These are phyloP conservation scores for Syrrhaptes paradoxus DNA, from an alignment of 2,113 vertebrate genomes.

Conservation along the genomic window DNA sequence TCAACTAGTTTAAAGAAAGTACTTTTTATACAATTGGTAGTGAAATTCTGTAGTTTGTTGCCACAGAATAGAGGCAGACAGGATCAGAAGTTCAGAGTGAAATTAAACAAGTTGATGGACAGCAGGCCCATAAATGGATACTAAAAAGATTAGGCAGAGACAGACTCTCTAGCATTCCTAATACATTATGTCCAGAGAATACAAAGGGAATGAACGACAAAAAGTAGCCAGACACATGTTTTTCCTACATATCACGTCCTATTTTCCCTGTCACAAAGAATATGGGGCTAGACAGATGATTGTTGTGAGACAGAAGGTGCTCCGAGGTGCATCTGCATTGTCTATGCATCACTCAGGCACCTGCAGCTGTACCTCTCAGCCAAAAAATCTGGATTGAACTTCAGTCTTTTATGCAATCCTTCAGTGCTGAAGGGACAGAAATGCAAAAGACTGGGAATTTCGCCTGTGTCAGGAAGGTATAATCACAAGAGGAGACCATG, in stretches of 20 bases:
- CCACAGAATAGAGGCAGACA: neutral
- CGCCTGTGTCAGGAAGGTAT: neutral
- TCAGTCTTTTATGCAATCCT: neutral
- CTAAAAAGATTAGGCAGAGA: slow-evolving; percentile 34
- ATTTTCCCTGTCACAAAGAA: neutral
- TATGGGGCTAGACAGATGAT: neutral
- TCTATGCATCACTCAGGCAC: neutral
- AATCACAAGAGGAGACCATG: neutral
- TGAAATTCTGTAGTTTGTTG: neutral
- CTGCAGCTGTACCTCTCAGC: neutral
- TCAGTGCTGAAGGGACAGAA: neutral
- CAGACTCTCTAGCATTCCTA: neutral
- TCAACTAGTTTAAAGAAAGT: neutral
- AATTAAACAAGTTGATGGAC: slow-evolving; percentile 37
- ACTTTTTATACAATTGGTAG: neutral
- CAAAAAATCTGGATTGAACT: neutral
- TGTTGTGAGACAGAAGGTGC: neutral
- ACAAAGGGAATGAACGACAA: neutral
- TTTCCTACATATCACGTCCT: neutral
- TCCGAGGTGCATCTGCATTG: neutral
- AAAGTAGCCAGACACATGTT: neutral
- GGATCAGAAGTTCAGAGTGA: neutral
- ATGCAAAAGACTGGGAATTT: neutral
- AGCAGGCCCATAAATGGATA: slow-evolving; percentile 26
- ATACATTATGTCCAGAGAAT: neutral